These are phyloP conservation scores for Fulica atra DNA, from an alignment of 2,113 vertebrate genomes.

Conservation along the genomic window DNA sequence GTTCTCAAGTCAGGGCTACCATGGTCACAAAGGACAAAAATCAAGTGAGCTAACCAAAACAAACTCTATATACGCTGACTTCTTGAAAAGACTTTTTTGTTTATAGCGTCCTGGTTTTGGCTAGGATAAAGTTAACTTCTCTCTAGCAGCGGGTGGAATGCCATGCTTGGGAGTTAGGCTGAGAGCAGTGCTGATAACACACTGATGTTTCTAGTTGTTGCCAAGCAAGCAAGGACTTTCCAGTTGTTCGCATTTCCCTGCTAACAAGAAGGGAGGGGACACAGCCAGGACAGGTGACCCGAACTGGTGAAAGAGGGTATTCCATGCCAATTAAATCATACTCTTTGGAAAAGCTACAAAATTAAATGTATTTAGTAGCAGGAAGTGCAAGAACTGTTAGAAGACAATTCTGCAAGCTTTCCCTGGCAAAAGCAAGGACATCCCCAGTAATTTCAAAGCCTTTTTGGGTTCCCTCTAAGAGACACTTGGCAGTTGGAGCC, in stretches of 20 bases:
- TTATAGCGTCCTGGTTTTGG: no score
- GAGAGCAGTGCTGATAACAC: no score
- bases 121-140: no score
- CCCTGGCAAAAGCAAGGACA: not conserved
- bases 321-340: no score
- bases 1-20: not conserved
- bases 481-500: accelerated
- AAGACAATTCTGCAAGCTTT: not conserved
- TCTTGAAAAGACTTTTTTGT: not conserved
- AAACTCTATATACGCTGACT: not conserved
- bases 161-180: no score
- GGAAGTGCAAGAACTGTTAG: not conserved
- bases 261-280: no score
- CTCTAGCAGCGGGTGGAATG: no score
- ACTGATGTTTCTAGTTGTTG: no score
- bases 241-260: no score
- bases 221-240: no score
- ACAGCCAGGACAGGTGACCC: no score
- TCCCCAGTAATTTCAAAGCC: not conserved
- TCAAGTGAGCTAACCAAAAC: not conserved
- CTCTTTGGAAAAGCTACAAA: not conserved
- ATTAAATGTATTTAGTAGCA: not conserved
- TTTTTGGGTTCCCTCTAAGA: not conserved
- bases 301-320: no score
- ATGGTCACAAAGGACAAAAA: not conserved